Base-by-base conservation (phyloP, 1,140 invertebrate genomes). In the Camponotus pennsylvanicus region DNA sequence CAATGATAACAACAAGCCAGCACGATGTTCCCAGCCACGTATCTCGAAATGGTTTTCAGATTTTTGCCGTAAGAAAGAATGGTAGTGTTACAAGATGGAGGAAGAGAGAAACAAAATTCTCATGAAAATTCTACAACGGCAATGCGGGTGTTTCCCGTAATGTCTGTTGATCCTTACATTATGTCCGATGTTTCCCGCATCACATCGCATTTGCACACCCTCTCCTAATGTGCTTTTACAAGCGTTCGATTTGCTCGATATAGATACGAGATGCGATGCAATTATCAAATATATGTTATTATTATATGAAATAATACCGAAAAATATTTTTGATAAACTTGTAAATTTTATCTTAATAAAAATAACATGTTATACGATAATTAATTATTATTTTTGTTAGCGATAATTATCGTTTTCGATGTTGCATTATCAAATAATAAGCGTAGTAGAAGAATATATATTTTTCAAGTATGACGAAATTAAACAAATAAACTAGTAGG, bases 41-140 rank as follows among this genome's bases (percentile, higher is more conserved):
- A 87, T 75, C 70, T n/a, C 52, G 77, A 87, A 92, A 93, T 92
- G 92, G 92, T 93, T 93, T 93, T 91, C 88, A 89, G 92, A 92
- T 92, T 91, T 92, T 91, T 92, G 89, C 83, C 85, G 79, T 86
- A 82, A 70, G 63, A 61, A 59, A 70, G 70, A 86, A 59, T 34
- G 67, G 86, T 11, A 9, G 40, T 73, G 34, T 55, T 21, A 52
- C 13, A n/a, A 21, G 52, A 11, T 1, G 18, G 5, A 9, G 18
- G n/a, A 61, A 45, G 61, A 42, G n/a, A 45, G 21, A 45, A 70
- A 49, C 21, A 32, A 82, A 59, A 69, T 69, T 86, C 80, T 73
- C 85, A 83, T 86, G 79, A 86, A 86, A 86, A 83, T 75, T 86
- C 79, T 66, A 64, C 85, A 71, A 59, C 61, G 69, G 42, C 76